Base-by-base conservation (phyloP, 2,888 invertebrate genomes). In the Caenorhabditis becei region DNA sequence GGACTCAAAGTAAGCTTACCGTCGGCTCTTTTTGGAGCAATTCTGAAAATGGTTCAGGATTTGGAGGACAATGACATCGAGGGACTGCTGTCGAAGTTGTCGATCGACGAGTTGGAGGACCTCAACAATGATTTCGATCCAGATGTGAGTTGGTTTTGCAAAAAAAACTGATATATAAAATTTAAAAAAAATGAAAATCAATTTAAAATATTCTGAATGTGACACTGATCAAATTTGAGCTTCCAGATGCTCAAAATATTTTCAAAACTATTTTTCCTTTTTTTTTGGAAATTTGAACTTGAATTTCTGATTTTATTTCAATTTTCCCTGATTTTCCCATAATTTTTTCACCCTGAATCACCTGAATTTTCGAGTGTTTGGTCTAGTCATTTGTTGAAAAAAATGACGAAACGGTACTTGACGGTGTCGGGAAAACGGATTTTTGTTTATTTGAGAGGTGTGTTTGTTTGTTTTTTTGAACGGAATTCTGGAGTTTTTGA, bases 121-220 rank as follows among this genome's bases (percentile, higher is more conserved):
- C 94, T 99, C 91, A 97, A 97, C 91, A 96, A 96, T 93, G 97
- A 99, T 94, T 97, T 97, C 88, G 99, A 99, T 93, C 99, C 99
- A 86, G 99, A 99, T 94, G 97, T 97, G 93, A 83, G 89, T 86
- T 16, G 23, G 47, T 77, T 59, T 58, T 23, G 1, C 23, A 20
- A 63, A 11, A 26, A 32, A 62, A 32, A 53, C 11, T 5, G 8
- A 26, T 10, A 41, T 41, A 24, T 24, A 11, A 11, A 23, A 24
- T 51, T 14, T 41, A 10, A 14, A 41, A 14, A 41, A 41, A 41
- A 41, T 14, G 41, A 41, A 41, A 41, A 41, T 10, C 14, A 41
- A 2, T 10, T 14, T 5, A 41, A 41, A 41, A 41, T 3, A 41
- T 16, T n/a, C n/a, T n/a, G n/a, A n/a, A n/a, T n/a, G n/a, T 16